phyloP scores from a whole-genome alignment of 2,113 vertebrate species.

The Chaetodon trifascialis region DNA sequence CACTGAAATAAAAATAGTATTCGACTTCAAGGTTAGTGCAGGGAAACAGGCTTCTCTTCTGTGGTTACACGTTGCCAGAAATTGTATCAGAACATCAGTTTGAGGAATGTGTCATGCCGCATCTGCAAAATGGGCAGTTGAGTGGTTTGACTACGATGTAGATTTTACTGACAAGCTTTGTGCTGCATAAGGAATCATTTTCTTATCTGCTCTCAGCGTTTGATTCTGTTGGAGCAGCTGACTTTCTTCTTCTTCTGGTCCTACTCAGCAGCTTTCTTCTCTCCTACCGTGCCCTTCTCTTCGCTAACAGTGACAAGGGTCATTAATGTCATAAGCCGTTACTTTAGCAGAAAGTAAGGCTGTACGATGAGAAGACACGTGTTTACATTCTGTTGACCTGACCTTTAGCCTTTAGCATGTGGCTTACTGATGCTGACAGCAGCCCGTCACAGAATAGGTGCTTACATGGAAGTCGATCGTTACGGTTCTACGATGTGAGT shows the following conservation, averaged over 20 bases:
- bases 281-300: background rate
- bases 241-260: background rate
- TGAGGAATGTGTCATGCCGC: background rate
- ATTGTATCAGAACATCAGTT: constrained; percentile 1
- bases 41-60: background rate
- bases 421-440: background rate
- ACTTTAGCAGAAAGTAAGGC: constrained; percentile 11
- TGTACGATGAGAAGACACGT: constrained; percentile 11
- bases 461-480: background rate
- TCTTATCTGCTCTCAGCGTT: background rate
- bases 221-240: background rate
- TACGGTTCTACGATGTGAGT: background rate
- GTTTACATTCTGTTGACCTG: constrained; percentile 30
- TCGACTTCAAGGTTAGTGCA: background rate
- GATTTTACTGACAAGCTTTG: background rate
- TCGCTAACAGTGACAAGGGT: background rate
- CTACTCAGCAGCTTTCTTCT: background rate
- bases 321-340: constrained; percentile 26
- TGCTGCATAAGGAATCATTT: background rate
- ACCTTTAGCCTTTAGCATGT: background rate
- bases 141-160: too few species aligned
- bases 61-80: background rate
- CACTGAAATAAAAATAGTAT: background rate
- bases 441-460: background rate
- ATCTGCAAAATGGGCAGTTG: background rate